Evolutionary conservation across 2,113 vertebrate genomes (phyloP), one percentile per base, ranked within the genome.

Genomic region (Gnathonemus longibarbis): DNA sequence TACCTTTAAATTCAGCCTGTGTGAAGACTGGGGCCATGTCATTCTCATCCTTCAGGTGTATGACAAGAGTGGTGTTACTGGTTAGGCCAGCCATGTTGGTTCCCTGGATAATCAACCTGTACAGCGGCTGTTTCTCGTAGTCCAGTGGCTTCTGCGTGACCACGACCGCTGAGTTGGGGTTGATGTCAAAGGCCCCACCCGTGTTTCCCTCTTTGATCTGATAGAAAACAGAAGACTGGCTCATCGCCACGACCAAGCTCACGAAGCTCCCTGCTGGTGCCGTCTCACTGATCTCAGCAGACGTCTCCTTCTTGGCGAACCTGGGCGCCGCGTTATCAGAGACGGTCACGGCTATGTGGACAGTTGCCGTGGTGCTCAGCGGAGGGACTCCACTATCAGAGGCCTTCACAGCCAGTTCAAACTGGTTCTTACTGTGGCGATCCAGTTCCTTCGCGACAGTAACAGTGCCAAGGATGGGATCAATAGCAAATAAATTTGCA

Each of bases 1-100:
- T 94, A 11, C 98, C 98, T 31, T 91, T 96, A 88, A 99, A 99
- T 90, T 98, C 96, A 17, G 93, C 93, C 74, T 97, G 96, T 89
- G 93, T 92, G 70, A 99, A 99, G 74, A 97, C 0, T 0, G 98
- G 98, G 3, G 92, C 56, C 10, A 99, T 99, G 95, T 99, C 98
- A 89, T 99, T 99, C 93, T 99, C 98, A 89, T 99, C 98, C 91
- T 92, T 98, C 0, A 99, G 94, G 74, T 98, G 98, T 77, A 99
- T 93, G 0, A 95, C 5, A 83, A 99, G 94, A 0, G 97, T 98
- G 11, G 96, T 62, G 8, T 99, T 99, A 77, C 96, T 95, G 17
- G 97, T 95, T 88, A 97, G 92, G 24, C 98, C 98, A 4, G 98
- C 98, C 98, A 99, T 99, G 93, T 99, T 99, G 45, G 97, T 98